Conservation (phyloP, 2,113 vertebrate genomes). For the Phycodurus eques region DNA sequence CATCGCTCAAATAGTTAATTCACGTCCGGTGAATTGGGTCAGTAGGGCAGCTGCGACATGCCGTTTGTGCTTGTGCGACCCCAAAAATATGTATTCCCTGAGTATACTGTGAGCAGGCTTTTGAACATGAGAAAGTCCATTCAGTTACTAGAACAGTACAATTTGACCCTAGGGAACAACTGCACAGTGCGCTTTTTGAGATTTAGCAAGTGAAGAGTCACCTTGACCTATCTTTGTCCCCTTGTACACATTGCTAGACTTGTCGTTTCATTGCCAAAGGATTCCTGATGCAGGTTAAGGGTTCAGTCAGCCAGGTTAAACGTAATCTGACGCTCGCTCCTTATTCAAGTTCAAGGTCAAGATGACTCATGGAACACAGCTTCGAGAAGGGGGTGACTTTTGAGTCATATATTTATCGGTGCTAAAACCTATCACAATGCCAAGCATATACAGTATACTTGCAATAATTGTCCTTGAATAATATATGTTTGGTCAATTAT, state of each 20-base stretch:
- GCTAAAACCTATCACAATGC: neutral
- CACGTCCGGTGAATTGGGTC: neutral
- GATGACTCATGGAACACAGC: neutral
- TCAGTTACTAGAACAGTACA: neutral
- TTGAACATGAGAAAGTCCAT: neutral
- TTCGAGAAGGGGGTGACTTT: neutral
- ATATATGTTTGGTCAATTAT: neutral
- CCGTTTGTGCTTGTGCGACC: neutral
- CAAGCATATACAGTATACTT: neutral
- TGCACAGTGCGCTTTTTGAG: neutral
- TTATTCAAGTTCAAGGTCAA: neutral
- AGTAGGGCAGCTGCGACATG: neutral
- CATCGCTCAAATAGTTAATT: no score
- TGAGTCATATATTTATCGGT: neutral
- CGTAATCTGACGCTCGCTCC: neutral
- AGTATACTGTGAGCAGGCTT: neutral
- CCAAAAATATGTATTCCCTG: neutral
- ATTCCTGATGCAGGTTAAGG: neutral
- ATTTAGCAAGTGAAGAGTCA: neutral
- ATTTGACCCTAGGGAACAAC: neutral
- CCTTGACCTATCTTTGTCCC: slow-evolving; percentile 2
- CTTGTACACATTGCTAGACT: neutral
- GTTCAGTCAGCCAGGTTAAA: neutral
- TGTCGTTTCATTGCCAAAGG: neutral
- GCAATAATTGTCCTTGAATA: neutral